phyloP scores from a whole-genome alignment of 2,888 invertebrate genomes.

The Chrysolina oricalcia region DNA sequence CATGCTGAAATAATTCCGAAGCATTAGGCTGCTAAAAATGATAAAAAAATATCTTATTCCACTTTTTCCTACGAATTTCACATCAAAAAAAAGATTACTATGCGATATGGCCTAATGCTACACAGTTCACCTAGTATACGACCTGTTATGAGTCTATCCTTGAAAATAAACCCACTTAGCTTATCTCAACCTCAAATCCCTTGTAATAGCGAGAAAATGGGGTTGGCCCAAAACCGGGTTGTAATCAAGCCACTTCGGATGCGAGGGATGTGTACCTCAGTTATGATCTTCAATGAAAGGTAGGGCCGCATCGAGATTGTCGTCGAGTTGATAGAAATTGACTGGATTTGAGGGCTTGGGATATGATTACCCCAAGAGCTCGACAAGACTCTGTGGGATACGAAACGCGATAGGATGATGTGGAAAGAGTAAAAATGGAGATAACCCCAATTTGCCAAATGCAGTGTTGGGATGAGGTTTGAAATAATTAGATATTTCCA shows the following conservation, averaged over 20 bases:
- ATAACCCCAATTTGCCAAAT: no score
- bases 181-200: slow-evolving; percentile 60
- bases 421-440: not conserved
- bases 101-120: slow-evolving; percentile 27
- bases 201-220: slow-evolving; percentile 57
- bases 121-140: slow-evolving; percentile 25
- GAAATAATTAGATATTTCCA: no score
- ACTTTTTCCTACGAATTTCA: not conserved
- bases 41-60: not conserved
- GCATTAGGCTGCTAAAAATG: not conserved
- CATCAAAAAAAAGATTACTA: slow-evolving; percentile 31
- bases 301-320: slow-evolving; percentile 1
- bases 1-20: not conserved
- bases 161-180: slow-evolving; percentile 61
- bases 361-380: not conserved
- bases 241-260: slow-evolving; percentile 48
- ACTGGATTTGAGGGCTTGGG: slow-evolving; percentile 1
- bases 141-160: slow-evolving; percentile 52
- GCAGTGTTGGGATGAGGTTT: no score
- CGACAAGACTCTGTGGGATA: not conserved
- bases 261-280: slow-evolving; percentile 3
- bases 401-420: not conserved
- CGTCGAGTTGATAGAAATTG: slow-evolving; percentile 25
- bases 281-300: slow-evolving; percentile 12
- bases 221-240: slow-evolving; percentile 53